phyloP scores from a whole-genome alignment of 2,888 invertebrate species.

The Aphelenchoides bicaudatus region DNA sequence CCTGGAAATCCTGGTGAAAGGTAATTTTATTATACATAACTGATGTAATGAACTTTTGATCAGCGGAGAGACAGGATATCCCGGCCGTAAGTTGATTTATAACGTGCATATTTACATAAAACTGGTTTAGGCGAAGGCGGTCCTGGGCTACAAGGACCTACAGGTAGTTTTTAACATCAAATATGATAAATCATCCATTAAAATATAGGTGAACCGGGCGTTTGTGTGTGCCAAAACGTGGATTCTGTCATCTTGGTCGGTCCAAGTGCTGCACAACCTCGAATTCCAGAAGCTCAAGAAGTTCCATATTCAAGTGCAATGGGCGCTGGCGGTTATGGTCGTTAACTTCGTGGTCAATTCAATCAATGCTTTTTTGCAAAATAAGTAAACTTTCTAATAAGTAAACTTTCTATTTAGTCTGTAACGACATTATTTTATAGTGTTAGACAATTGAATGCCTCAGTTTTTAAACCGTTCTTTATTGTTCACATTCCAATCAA shows the following conservation, averaged over 20 bases:
- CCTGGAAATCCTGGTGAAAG: conserved; percentile 22
- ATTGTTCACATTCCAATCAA: too few relatives aligned
- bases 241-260: conserved; percentile 58
- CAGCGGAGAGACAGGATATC: background rate
- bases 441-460: too few relatives aligned
- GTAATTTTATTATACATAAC: background rate
- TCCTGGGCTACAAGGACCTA: conserved; percentile 53
- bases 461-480: too few relatives aligned
- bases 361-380: too few relatives aligned
- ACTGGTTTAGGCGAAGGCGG: conserved; percentile 14
- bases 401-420: too few relatives aligned
- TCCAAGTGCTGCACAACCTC: conserved; percentile 52
- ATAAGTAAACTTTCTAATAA: too few relatives aligned
- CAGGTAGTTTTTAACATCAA: conserved; percentile 33
- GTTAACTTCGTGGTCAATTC: too few relatives aligned
- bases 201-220: conserved; percentile 44
- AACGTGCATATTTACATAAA: background rate
- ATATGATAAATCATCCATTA: background rate
- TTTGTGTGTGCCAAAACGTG: conserved; percentile 60
- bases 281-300: conserved; percentile 40
- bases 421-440: too few relatives aligned
- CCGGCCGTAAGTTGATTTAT: background rate
- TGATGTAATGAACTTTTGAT: background rate
- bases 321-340: conserved; percentile 13
- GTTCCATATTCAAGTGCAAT: background rate